These are phyloP conservation scores for Lithobates sylvaticus DNA, from an alignment of 2,797 vertebrate species.

Conservation along the genomic window DNA sequence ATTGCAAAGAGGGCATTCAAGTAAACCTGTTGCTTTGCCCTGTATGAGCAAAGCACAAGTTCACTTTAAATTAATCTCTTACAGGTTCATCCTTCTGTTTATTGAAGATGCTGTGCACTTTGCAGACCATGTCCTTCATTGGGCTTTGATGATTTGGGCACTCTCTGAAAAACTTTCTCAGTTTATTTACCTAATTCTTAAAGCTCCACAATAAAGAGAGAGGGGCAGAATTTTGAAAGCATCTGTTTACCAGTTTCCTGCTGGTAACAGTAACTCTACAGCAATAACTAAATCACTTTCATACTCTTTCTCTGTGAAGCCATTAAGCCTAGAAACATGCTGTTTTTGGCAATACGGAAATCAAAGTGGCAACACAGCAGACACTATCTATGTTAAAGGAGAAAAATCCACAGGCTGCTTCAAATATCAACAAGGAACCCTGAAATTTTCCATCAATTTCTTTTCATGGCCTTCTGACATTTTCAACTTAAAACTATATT, in stretches of 20 bases:
- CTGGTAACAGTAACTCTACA: slow-evolving; percentile 77
- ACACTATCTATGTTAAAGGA: slow-evolving; percentile 84
- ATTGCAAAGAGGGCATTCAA: too few relatives aligned
- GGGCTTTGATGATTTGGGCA: neutral
- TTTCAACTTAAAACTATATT: slow-evolving; percentile 88
- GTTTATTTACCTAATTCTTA: slow-evolving; percentile 73
- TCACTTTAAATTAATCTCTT: too few relatives aligned
- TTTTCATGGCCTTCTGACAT: slow-evolving; percentile 85
- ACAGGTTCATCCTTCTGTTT: neutral
- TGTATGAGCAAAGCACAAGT: too few relatives aligned
- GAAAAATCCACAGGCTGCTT: slow-evolving; percentile 88
- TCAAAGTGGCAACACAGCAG: slow-evolving; percentile 82
- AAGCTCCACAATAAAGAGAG: slow-evolving; percentile 42
- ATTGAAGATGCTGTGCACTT: too few relatives aligned
- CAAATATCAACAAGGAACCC: slow-evolving; percentile 86
- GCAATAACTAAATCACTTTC: slow-evolving; percentile 84
- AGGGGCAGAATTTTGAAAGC: slow-evolving; percentile 68
- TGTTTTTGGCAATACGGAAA: slow-evolving; percentile 85
- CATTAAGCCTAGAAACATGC: slow-evolving; percentile 88
- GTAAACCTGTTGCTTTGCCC: too few relatives aligned
- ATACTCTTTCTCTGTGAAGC: slow-evolving; percentile 82
- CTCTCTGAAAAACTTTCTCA: slow-evolving; percentile 15
- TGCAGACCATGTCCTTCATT: neutral
- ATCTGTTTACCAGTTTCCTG: slow-evolving; percentile 76
- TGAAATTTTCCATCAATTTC: slow-evolving; percentile 85